A percentile compares a stretch with the other conserved stretches of the same genome.
Conservation (phyloP, 1,140 invertebrate genomes). For the Drosophila setifemur region DNA sequence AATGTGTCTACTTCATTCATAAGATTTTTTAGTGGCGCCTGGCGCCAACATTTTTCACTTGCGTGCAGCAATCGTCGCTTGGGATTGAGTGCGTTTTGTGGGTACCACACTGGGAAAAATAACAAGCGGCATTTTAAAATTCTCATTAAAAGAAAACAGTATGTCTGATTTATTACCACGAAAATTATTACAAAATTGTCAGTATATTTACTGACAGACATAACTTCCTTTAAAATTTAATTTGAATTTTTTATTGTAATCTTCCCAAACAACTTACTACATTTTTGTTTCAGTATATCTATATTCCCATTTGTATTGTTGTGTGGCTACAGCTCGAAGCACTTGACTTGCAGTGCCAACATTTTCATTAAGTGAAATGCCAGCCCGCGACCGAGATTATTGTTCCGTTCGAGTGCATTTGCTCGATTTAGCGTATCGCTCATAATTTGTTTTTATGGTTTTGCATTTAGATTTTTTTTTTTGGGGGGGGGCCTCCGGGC, state of each 20-base stretch:
- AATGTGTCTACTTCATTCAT: conserved; percentile 80
- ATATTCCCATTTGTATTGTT: conserved; percentile 36
- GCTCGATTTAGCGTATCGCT: conserved; percentile 80
- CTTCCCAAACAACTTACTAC: too few relatives aligned
- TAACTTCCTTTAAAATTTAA: too few relatives aligned
- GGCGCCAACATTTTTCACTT: conserved; percentile 79
- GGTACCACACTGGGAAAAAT: conserved; percentile 10
- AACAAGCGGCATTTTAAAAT: not conserved
- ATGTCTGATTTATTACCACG: too few relatives aligned
- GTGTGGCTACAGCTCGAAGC: conserved; percentile 69
- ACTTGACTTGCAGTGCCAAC: conserved; percentile 82
- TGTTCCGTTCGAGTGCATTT: conserved; percentile 64
- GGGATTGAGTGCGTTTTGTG: conserved; percentile 15
- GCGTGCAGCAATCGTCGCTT: conserved; percentile 66
- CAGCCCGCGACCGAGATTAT: conserved; percentile 41
- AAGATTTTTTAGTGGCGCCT: conserved; percentile 79
- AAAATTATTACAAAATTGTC: too few relatives aligned
- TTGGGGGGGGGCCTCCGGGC: conserved; percentile 16
- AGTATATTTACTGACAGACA: too few relatives aligned
- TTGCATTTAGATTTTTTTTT: conserved; percentile 63
- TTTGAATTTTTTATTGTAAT: too few relatives aligned
- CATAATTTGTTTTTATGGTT: conserved; percentile 81
- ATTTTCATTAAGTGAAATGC: conserved; percentile 81
- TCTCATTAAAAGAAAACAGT: too few relatives aligned
- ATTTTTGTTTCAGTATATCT: not conserved